A percentile compares a stretch with the other conserved stretches of the same genome.
These are phyloP conservation scores for Cavia aperea DNA, from an alignment of 2,113 vertebrate genomes.

Conservation along the genomic window DNA sequence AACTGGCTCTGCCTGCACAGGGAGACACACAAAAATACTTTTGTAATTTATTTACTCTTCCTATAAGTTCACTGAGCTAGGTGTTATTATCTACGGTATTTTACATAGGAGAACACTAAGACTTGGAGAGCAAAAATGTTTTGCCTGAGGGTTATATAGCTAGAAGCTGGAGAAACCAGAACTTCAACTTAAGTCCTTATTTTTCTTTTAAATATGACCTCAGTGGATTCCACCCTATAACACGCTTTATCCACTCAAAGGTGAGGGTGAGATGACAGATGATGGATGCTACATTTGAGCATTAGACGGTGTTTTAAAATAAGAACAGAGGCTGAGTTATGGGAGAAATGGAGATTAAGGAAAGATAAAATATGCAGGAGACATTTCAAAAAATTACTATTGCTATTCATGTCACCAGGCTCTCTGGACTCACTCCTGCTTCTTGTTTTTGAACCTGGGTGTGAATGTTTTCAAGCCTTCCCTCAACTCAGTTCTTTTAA, in stretches of 20 bases:
- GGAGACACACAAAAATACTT: neutral
- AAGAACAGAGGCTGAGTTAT: neutral
- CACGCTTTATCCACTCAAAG: neutral
- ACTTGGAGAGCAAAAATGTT: neutral
- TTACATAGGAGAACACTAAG: neutral
- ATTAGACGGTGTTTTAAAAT: neutral
- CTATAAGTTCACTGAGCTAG: neutral
- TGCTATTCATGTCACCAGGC: constrained; percentile 19
- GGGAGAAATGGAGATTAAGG: neutral
- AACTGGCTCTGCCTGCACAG: neutral
- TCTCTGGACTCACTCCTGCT: constrained; percentile 34
- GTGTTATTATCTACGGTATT: neutral
- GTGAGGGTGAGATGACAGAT: neutral
- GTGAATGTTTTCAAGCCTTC: constrained; percentile 49
- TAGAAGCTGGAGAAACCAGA: neutral
- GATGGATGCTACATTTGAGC: neutral
- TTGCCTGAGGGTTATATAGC: neutral
- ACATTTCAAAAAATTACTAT: neutral
- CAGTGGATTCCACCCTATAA: neutral
- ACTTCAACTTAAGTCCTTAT: neutral
- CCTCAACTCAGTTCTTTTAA: constrained; percentile 37
- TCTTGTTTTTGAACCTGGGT: constrained; percentile 45
- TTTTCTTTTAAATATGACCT: neutral
- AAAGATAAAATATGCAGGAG: neutral
- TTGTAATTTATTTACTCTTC: neutral